Base-by-base conservation (phyloP, 2,797 vertebrate genomes). In the Dermochelys coriacea region DNA sequence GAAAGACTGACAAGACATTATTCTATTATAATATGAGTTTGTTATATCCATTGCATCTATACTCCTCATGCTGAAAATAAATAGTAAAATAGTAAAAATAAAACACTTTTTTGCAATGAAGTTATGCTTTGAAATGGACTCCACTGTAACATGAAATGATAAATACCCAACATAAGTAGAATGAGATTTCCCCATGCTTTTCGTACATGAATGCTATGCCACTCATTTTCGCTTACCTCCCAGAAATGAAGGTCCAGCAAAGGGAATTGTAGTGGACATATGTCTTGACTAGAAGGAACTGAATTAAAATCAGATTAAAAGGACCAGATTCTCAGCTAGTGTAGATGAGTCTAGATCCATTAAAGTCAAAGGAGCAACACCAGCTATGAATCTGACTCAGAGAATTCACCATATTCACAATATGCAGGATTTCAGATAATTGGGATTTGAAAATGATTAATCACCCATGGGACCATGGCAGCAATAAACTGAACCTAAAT, bases 151-250 rank as follows among this genome's bases (percentile, higher is more conserved):
- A 16, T 45, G 83, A 59, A 55, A 74, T 55, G 64, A 86, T 82
- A 18, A 49, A 5, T 1, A 4, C 29, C 57, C 15, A 61, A 21
- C 88, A 93, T 49, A 80, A 91, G 55, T 52, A 85, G 79, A 93
- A 47, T 27, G 50, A 85, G 88, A 86, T 82, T 94, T 94, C 84
- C 82, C 94, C 5, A 0, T 3, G 57, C 91, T 14, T 41, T 95
- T 91, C 0, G 7, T 88, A 25, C 6, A 47, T 82, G 87, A 95
- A 82, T 74, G 6, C 57, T 37, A 6, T 82, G 91, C 87, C 88
- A 94, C 94, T 68, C 75, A 29, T 94, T 93, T 91, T 59, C 77
- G 21, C 85, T 91, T 87, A 7, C n/a, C 87, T 84, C 50, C 21
- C 85, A 37, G 78, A 93, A 68, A 91, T 84, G 87, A 91, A 81